Evolutionary conservation across 2,888 invertebrate genomes (phyloP), one percentile per base, ranked within the genome.

Genomic region (Yponomeuta evonymella): DNA sequence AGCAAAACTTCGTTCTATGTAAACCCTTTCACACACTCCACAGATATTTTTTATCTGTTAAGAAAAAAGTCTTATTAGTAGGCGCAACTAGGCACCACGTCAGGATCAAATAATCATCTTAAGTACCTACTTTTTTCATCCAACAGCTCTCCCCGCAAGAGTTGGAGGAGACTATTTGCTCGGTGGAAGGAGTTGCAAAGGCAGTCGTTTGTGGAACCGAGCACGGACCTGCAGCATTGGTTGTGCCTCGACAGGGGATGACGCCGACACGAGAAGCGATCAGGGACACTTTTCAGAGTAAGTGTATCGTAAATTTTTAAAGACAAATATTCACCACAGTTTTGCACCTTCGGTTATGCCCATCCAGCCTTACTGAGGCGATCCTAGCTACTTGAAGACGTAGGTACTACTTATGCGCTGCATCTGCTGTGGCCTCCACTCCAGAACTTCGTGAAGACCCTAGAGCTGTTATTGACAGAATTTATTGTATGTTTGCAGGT

Each of bases 61-160:
- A 23, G 29, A 63, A 5, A 63, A 23, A 23, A 64, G 0, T 23
- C 23, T 23, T 23, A 23, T 29, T 6, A 43, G 43, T 43, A 8
- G 9, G 43, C 23, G 23, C 1, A 8, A 43, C 10, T 64, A 23
- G 30, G 11, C 29, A 64, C 1, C 29, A 6, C 0, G 64, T 65
- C 33, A 23, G 2, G 29, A 23, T 30, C 10, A 11, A 23, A 29
- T 29, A 58, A 15, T 12, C 23, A n/a, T 23, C 30, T 64, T 64
- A 36, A 36, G 36, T 5, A 36, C 36, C 23, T 23, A 23, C 23
- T 36, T 2, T 36, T 43, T 43, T 43, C 43, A 43, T 43, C 6
- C 29, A 2, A 65, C 43, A 67, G 67, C 12, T 67, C 30, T 67
- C 67, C 43, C 67, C 67, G 10, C 36, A 48, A n/a, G 67, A 67